Base-by-base conservation (phyloP, 92 coral and sea anemone genomes). In the Phenganax stokvisi region DNA sequence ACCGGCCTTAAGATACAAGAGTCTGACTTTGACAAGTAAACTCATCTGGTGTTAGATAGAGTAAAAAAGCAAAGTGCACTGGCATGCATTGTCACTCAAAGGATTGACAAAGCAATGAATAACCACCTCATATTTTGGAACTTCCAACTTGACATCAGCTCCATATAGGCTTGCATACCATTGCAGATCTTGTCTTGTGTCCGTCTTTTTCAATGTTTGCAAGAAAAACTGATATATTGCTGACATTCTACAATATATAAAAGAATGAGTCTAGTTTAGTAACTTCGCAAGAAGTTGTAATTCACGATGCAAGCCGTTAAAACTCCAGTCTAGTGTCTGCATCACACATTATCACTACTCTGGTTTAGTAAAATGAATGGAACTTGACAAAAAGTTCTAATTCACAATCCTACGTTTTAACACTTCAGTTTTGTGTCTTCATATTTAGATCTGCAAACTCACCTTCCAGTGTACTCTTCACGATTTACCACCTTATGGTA, bases 401-500 rank as follows among this genome's bases (percentile, higher is more conserved):
- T 37, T 37, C 47, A 37, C 47, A 5, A 37, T 37, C 5, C 47
- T 1, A 37, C 5, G 3, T 37, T 37, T 37, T 37, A 37, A 37
- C 5, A 37, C 47, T 37, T 5, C 47, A 61, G 25, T 61, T 5
- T 13, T 6, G 8, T 61, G 20, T 7, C 67, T 15, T 61, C 67
- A 7, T 61, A 17, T 61, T 28, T 5, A 73, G 64, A 55, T 11
- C 80, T 67, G 12, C 31, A 2, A 20, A 13, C 25, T 62, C 62
- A 79, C 83, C 83, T 79, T 13, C 74, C 0, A 0, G n/a, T 17
- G 54, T 79, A 65, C 9, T 64, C 83, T 12, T 47, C 83, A 9
- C 83, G 53, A 10, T 28, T 79, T 2, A 79, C 74, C 29, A 73
- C 89, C 60, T 87, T 86, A 63, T 92, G 89, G 77, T 79, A 87